Evolutionary conservation across 2,113 vertebrate species (phyloP), one percentile per base, ranked within the genome.

Genomic region (Malurus cyaneus): DNA sequence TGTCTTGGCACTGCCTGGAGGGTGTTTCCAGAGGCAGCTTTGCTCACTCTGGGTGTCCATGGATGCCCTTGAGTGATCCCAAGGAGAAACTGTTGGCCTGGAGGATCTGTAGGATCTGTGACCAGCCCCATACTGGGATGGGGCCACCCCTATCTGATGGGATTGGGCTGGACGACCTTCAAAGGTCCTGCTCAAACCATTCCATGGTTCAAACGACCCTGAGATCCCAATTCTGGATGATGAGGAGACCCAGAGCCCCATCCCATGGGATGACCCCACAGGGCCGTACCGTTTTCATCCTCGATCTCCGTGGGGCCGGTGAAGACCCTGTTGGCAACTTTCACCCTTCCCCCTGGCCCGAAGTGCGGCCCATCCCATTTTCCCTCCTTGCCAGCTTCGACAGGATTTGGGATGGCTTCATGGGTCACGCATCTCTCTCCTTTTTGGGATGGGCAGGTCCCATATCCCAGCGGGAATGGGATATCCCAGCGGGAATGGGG

Each of bases 351-450:
- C 5, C 98, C 98, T 0, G 99, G 99, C 52, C 99, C 99, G 4
- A 99, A 99, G 91, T 99, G 99, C 0, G 99, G 99, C 47, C 98
- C 98, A 0, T 99, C 99, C 32, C 99, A 96, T 96, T 99, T 99
- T 67, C 98, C 98, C 8, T 99, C 99, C 83, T 99, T 99, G 91
- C 99, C 71, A 99, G 98, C 91, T 98, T 99, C 57, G 98, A 95
- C 52, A 99, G 98, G 96, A 99, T 98, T 94, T 99, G 99, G 67
- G 98, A 98, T 41, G 99, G 99, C 93, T 99, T 99, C 98, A 99
- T 96, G 99, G 99, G 97, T 99, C 99, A 24, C 99, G 96, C 99
- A n/a, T n/a, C n/a, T n/a, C n/a, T n/a, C n/a, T n/a, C n/a, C n/a
- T n/a, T n/a, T n/a, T n/a, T n/a, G n/a, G n/a, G n/a, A n/a, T 36